phyloP scores from a whole-genome alignment of 2,797 vertebrate genomes.

The Betta splendens region DNA sequence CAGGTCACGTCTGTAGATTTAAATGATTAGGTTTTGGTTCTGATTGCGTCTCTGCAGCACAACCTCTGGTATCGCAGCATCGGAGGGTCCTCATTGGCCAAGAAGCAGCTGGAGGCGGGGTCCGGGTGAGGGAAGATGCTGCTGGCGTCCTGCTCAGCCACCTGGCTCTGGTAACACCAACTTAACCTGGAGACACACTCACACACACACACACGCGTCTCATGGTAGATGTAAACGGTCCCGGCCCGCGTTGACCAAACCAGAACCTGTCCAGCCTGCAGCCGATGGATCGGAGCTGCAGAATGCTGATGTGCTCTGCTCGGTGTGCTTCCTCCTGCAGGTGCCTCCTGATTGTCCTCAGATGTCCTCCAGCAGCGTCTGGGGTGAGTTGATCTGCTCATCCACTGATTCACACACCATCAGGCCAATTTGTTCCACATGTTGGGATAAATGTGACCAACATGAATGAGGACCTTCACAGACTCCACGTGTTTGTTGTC shows the following conservation, averaged over 20 bases:
- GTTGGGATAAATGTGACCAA: too few species aligned
- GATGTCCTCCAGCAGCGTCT: constrained; percentile 11
- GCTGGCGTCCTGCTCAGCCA: constrained; percentile 35
- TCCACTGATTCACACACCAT: too few species aligned
- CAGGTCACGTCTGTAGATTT: background rate
- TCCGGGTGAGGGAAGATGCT: constrained; percentile 47
- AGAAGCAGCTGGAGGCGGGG: constrained; percentile 42
- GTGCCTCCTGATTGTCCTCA: constrained; percentile 44
- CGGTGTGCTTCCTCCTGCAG: constrained; percentile 35
- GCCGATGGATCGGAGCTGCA: too few species aligned
- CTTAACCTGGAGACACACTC: too few species aligned
- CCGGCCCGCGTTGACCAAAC: too few species aligned
- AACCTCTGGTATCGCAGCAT: background rate
- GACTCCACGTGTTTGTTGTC: too few species aligned
- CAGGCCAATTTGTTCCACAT: too few species aligned
- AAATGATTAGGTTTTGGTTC: background rate
- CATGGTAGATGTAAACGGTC: too few species aligned
- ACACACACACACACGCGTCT: too few species aligned
- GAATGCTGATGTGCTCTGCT: background rate
- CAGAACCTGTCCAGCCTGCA: too few species aligned
- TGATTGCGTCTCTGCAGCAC: constrained; percentile 32
- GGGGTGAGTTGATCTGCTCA: constrained; percentile 70
- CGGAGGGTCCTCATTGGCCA: constrained; percentile 24
- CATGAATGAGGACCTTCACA: too few species aligned
- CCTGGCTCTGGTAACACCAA: constrained; percentile 52